phyloP scores from a whole-genome alignment of 1,140 invertebrate genomes.

The Zaprionus africanus region DNA sequence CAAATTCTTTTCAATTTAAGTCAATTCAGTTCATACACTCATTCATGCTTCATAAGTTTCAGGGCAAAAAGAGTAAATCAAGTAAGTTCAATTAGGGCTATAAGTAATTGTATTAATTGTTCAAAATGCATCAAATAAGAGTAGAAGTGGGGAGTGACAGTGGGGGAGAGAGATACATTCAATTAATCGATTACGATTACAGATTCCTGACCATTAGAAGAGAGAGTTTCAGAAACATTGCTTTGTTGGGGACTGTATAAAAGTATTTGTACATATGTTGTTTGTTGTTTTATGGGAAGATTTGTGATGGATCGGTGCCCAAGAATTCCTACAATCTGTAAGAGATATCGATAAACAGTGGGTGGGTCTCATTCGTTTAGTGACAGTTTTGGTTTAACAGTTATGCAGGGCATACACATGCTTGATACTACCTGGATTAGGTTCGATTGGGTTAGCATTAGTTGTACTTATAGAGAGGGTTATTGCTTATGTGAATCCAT shows the following conservation, averaged over 20 bases:
- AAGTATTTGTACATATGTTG: constrained; percentile 18
- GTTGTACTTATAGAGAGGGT: constrained; percentile 28
- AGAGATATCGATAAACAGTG: constrained; percentile 12
- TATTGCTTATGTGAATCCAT: constrained; percentile 11
- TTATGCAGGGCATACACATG: constrained; percentile 72
- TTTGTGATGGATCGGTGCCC: constrained; percentile 8
- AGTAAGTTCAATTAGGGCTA: constrained; percentile 30
- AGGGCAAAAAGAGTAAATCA: constrained; percentile 1
- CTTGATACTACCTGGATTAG: constrained; percentile 53
- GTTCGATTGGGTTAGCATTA: constrained; percentile 46
- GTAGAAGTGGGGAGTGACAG: not conserved
- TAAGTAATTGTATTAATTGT: constrained; percentile 48
- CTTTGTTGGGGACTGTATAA: not conserved
- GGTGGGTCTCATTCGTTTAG: constrained; percentile 50
- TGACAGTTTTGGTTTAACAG: constrained; percentile 46
- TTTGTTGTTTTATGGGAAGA: not conserved
- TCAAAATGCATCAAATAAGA: constrained; percentile 36
- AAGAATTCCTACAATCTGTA: constrained; percentile 30
- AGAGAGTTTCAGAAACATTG: constrained; percentile 1
- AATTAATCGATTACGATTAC: constrained; percentile 42
- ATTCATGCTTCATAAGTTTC: constrained; percentile 51
- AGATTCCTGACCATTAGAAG: constrained; percentile 25
- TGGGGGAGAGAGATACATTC: constrained; percentile 37
- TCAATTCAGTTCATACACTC: constrained; percentile 42
- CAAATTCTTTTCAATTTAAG: constrained; percentile 46